Conservation (phyloP, 1,140 invertebrate species). For the Zeugodacus cucurbitae region DNA sequence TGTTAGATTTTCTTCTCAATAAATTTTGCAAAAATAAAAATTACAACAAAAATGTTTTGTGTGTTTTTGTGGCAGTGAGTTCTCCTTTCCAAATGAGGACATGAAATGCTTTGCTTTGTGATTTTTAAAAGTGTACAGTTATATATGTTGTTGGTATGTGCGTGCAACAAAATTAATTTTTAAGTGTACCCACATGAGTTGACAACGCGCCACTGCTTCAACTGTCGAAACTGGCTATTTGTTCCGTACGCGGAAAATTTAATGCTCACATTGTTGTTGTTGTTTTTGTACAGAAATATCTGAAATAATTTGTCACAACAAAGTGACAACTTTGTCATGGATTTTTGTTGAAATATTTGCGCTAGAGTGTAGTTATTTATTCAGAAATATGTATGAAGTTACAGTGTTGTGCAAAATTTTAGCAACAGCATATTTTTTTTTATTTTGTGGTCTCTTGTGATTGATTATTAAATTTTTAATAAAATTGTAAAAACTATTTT, state of each 20-base stretch:
- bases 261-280: not conserved
- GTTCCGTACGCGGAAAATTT: not conserved
- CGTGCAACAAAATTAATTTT: not conserved
- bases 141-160: not conserved
- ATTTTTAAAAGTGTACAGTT: not conserved
- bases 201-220: not conserved
- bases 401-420: not conserved
- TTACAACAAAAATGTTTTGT: not conserved
- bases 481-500: too few relatives aligned
- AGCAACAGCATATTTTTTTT: not conserved
- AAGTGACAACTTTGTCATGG: not conserved
- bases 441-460: too few relatives aligned
- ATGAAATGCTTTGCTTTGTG: too few relatives aligned
- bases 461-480: too few relatives aligned
- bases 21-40: not conserved
- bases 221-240: not conserved
- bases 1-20: not conserved
- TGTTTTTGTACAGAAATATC: not conserved
- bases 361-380: not conserved
- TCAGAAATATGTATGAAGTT: not conserved
- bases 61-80: not conserved
- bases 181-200: not conserved
- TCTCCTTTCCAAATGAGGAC: too few relatives aligned
- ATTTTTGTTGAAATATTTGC: not conserved
- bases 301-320: not conserved